These are phyloP conservation scores for Sitodiplosis mosellana DNA, from an alignment of 1,140 invertebrate species.

Conservation along the genomic window DNA sequence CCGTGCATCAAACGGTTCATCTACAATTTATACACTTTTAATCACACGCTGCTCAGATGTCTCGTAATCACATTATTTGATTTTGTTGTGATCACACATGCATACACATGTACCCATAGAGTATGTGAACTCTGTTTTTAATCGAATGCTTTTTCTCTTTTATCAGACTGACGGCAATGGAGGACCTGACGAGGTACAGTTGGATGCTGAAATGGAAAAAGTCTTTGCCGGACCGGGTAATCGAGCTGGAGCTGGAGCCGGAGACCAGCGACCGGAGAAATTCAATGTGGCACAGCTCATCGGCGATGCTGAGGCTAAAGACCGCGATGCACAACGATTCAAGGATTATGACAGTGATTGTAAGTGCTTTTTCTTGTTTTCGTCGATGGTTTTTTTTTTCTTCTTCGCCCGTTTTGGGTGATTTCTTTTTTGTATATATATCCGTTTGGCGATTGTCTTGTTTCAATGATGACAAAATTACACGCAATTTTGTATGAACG, in stretches of 20 bases:
- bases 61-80: too few relatives aligned
- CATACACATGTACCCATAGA: too few relatives aligned
- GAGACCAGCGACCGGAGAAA: constrained; percentile 26
- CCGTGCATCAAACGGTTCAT: too few relatives aligned
- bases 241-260: too few relatives aligned
- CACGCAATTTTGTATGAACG: too few relatives aligned
- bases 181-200: constrained; percentile 38
- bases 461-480: too few relatives aligned
- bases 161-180: background rate
- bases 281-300: constrained; percentile 40
- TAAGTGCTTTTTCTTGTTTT: constrained; percentile 17
- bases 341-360: constrained; percentile 31
- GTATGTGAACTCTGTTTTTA: background rate
- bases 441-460: too few relatives aligned
- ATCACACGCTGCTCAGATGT: too few relatives aligned
- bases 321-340: constrained; percentile 24
- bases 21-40: too few relatives aligned
- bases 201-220: constrained; percentile 64
- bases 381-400: background rate
- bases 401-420: background rate
- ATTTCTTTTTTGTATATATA: too few relatives aligned
- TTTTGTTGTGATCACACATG: too few relatives aligned
- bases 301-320: constrained; percentile 27
- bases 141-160: background rate
- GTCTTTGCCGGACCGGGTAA: constrained; percentile 34